Evolutionary conservation across 1,140 invertebrate genomes (phyloP).

Genomic region (Magallana angulata): DNA sequence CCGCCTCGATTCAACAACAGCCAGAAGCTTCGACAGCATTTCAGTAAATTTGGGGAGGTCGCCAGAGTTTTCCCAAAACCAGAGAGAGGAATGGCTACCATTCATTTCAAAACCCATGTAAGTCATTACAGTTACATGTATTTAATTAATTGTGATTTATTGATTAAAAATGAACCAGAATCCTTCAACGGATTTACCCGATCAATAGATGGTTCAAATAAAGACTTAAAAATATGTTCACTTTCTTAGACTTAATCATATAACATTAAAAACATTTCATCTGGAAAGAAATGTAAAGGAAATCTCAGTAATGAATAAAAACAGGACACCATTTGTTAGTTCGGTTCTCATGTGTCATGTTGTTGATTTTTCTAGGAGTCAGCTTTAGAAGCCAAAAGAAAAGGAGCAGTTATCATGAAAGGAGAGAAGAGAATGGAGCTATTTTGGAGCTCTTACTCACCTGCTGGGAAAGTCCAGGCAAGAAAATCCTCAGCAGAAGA

Average conservation of each 20-base stretch:
- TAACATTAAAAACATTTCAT: too few species aligned
- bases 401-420: slow-evolving; percentile 60
- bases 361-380: slow-evolving; percentile 61
- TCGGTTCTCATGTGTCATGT: background rate
- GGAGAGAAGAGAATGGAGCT: slow-evolving; percentile 64
- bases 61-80: slow-evolving; percentile 63
- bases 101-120: slow-evolving; percentile 76
- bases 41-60: slow-evolving; percentile 72
- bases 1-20: slow-evolving; percentile 67
- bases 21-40: slow-evolving; percentile 66
- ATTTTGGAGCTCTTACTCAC: slow-evolving; percentile 65
- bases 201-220: too few species aligned
- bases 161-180: too few species aligned
- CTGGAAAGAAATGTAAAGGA: too few species aligned
- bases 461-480: background rate
- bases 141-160: background rate
- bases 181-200: too few species aligned
- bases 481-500: slow-evolving; percentile 32
- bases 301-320: too few species aligned
- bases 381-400: slow-evolving; percentile 68
- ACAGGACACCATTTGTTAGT: too few species aligned
- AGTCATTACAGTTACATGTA: slow-evolving; percentile 49
- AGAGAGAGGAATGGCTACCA: slow-evolving; percentile 64
- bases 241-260: too few species aligned
- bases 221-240: too few species aligned